Evolutionary conservation across 2,888 invertebrate genomes (phyloP), one percentile per base, ranked within the genome.

Genomic region (Panzeria rudis): DNA sequence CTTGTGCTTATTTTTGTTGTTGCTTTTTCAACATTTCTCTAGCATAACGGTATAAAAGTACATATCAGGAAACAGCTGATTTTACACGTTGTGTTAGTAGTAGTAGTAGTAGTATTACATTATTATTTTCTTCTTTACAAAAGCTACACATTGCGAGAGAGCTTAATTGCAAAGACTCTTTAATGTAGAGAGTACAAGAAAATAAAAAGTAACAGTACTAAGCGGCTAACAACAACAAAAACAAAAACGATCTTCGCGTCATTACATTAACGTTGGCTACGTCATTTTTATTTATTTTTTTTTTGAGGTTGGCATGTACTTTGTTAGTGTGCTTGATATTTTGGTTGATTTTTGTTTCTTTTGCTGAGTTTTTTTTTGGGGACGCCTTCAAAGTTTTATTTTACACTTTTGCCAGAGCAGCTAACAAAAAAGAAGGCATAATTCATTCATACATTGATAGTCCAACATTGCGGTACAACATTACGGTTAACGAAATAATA

Each of bases 391-490:
- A 85, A 85, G 85, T 82, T 83, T 83, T 80, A 80, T 80, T 80
- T 71, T 71, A 83, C 82, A 83, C 71, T 77, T 75, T 64, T 77
- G 82, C 82, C 78, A 75, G 85, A 82, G 82, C 85, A 82, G 82
- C 56, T 38, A 77, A 77, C 68, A 75, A 71, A 82, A 69, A 85
- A 82, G 78, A 85, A 85, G 78, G 82, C 85, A 85, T 85, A 85
- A 82, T 85, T 85, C 85, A 85, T 85, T 85, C 85, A 85, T 85
- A 82, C 82, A 82, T 79, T 85, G 85, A 85, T 85, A 85, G 85
- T 82, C 78, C 72, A 83, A 83, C 86, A 72, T 79, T 80, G 77
- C 83, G 86, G 86, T 83, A 83, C 83, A 72, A 76, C 66, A 83
- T 77, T 71, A 71, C 85, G 85, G 82, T 84, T 73, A 68, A 73